Evolutionary conservation across 2,797 vertebrate species (phyloP), one percentile per base, ranked within the genome.

Genomic region (Spinibarbus caldwelli): DNA sequence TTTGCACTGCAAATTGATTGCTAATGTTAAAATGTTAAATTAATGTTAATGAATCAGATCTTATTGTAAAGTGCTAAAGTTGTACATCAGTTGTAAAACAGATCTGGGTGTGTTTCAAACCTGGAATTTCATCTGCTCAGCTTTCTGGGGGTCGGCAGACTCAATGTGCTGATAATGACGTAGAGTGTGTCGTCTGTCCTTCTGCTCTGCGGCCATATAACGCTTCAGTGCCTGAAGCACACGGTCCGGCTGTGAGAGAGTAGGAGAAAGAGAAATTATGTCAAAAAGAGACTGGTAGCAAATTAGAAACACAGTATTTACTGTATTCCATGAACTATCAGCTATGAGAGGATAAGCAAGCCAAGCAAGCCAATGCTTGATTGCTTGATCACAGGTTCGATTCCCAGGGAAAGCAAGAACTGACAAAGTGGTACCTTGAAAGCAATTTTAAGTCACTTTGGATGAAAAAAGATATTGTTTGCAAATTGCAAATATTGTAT

Each of bases 111-210:
- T 6, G 2, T 72, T 4, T 88, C 91, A 76, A 89, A 98, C 97
- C 96, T 98, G 97, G 94, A 97, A 97, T 90, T 97, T 97, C 95
- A 97, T 97, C 93, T 97, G 97, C 92, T 97, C 96, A 2, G 97
- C 97, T 90, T 97, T 96, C 93, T 97, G 95, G 0, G 97, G 97
- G 82, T 98, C 97, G 6, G 96, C 96, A 0, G 96, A 95, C 31
- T 95, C 96, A 77, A 97, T 97, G 2, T 97, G 97, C 92, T 96
- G 97, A 91, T 97, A 98, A 88, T 98, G 97, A 31, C 96, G 93
- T 87, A 97, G 93, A 0, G 97, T 97, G 91, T 97, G 97, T 80
- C 96, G 94, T 80, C 96, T 96, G 87, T 98, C 97, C 92, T 97
- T 97, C 94, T 97, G 97, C 92, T 97, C 97, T 0, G 96, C 97